Evolutionary conservation across 2,888 invertebrate genomes (phyloP), one percentile per base, ranked within the genome.

Genomic region (Brachyptera risi): DNA sequence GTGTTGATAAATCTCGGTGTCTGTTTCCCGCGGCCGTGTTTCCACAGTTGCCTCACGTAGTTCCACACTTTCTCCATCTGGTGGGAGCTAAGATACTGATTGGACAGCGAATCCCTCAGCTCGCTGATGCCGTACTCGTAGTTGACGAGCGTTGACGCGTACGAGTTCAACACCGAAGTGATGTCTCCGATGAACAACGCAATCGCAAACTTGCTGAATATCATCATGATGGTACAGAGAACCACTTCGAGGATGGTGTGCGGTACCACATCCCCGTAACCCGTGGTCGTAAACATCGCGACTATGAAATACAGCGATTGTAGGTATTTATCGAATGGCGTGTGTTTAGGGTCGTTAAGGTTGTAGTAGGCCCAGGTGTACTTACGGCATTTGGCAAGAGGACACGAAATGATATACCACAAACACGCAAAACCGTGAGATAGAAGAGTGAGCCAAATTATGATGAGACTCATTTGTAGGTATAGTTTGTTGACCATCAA

Each of bases 111-210:
- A 63, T 79, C 79, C 64, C 74, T 71, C 7, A 81, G 69, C 68
- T 81, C 79, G 58, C 77, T 76, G 27, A 81, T 79, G 1, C 76
- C 75, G 63, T 79, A 77, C 63, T 80, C 80, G 65, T 80, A 81
- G n/a, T 74, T 74, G 54, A 80, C 78, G 1, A 78, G 75, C 0
- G 79, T 79, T 1, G 79, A 78, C 0, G 79, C 76, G 65, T 79
- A 77, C 0, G 79, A 78, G 2, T 78, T 76, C 63, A 80, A 76
- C 73, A 79, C 74, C 42, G 78, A 78, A n/a, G 79, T 79, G 76
- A 80, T 78, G 69, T 79, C 79, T 11, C 80, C 80, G 75, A 80
- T 79, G 7, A 80, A 73, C 1, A 80, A 74, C 78, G 80, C 80
- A 68, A 79, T 76, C 66, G 2, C 23, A 68, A 80, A 80, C 68